Evolutionary conservation across 2,797 vertebrate species (phyloP), one percentile per base, ranked within the genome.

Genomic region (Margarornis squamiger): DNA sequence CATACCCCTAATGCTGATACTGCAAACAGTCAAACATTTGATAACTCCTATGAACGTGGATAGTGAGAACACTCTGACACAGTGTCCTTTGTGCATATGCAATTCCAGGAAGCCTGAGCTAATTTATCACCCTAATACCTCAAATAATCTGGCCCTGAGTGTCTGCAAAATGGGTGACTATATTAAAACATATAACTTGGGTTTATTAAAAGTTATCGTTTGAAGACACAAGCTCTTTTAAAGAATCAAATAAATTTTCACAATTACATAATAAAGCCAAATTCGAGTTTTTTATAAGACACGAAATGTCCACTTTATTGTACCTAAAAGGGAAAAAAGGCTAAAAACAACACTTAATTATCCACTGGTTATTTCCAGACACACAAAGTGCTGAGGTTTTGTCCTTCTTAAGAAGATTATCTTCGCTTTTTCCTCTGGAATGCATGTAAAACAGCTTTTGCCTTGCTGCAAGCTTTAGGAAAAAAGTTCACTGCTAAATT

Each of bases 391-490:
- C 84, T 93, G 93, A 96, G 92, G 80, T 97, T 98, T 98, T 97
- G 95, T 97, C 89, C 96, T 96, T 97, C 95, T 96, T 98, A 97
- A 98, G 97, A 96, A 98, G 97, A 97, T 97, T 96, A 98, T 97
- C 96, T 96, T 97, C 23, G 79, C 94, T 93, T 95, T 95, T 91
- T 91, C 52, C 86, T 87, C 76, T 95, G 97, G 97, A 98, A 98
- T 97, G 97, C 96, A 97, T 97, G 95, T 97, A 97, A 97, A 97
- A 94, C 93, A 96, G 97, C 95, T 95, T 94, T 97, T 95, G 96
- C 93, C 63, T 95, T 89, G 61, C 93, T 95, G 72, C 85, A 92
- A 20, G 94, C 94, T 93, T 86, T 71, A 92, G 86, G 88, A 93
- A 88, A 75, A 90, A 95, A 94, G 86, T 95, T 97, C 92, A 87